phyloP scores from a whole-genome alignment of 2,888 invertebrate species.

The Ligdia adustata region DNA sequence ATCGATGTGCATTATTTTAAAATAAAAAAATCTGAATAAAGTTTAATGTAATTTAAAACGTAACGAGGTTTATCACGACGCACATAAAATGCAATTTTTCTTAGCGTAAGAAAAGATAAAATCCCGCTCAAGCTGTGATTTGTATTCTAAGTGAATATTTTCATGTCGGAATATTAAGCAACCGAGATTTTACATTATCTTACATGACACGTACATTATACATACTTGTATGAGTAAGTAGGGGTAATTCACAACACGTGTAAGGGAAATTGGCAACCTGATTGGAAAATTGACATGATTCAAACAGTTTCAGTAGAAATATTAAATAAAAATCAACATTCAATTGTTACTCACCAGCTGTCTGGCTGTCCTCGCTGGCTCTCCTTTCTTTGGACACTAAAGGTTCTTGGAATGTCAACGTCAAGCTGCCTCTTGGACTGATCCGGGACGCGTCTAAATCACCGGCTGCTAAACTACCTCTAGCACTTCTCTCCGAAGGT shows the following conservation, averaged over 20 bases:
- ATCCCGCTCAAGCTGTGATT: background rate
- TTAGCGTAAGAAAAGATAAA: constrained; percentile 6
- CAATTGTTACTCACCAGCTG: constrained; percentile 64
- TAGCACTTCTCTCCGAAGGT: constrained; percentile 75
- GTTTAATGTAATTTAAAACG: constrained; percentile 5
- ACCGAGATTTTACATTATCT: constrained; percentile 7
- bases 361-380: constrained; percentile 84
- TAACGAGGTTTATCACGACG: background rate
- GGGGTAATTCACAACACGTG: constrained; percentile 1
- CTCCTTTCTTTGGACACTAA: constrained; percentile 80
- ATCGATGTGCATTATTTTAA: background rate
- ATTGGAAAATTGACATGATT: too few relatives aligned
- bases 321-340: background rate
- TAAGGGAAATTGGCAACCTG: too few relatives aligned
- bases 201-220: constrained; percentile 16
- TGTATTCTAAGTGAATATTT: constrained; percentile 13
- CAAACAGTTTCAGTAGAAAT: background rate
- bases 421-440: constrained; percentile 85
- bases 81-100: constrained; percentile 10
- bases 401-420: constrained; percentile 86
- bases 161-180: background rate
- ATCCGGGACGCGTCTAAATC: constrained; percentile 67
- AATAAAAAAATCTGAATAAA: constrained; percentile 1
- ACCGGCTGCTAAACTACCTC: constrained; percentile 70
- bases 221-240: too few relatives aligned